Conservation (phyloP, 2,113 vertebrate species). For the Arizona elegans region DNA sequence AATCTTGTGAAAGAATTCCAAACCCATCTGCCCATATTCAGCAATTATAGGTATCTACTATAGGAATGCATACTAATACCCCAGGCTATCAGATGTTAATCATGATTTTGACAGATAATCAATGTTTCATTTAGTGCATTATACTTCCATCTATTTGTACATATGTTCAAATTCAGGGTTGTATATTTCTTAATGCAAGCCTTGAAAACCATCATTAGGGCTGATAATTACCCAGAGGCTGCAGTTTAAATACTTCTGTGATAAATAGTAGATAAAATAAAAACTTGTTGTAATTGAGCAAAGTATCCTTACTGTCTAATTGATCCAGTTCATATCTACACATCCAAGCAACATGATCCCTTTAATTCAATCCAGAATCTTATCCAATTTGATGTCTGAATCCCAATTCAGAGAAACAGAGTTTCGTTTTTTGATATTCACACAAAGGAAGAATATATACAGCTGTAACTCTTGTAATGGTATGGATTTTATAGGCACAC, state of each 20-base stretch:
- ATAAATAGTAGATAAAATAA: not conserved
- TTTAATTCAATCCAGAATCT: not conserved
- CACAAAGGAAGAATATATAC: not conserved
- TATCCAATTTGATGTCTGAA: not conserved
- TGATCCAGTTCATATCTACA: not conserved
- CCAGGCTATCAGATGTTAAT: constrained; percentile 8
- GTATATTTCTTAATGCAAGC: not conserved
- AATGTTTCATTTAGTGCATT: constrained; percentile 17
- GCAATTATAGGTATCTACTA: not conserved
- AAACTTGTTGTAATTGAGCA: not conserved
- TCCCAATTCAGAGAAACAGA: not conserved
- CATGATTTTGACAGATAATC: constrained; percentile 21
- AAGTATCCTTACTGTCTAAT: not conserved
- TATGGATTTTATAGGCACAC: not conserved
- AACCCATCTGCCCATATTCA: not conserved
- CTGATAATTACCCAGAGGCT: not conserved
- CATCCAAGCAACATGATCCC: not conserved
- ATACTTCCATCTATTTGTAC: not conserved
- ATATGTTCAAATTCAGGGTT: not conserved
- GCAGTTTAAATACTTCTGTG: not conserved
- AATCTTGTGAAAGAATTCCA: not conserved
- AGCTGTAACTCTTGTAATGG: not conserved
- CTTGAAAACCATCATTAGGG: not conserved
- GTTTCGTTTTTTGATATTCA: not conserved
- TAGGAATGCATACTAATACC: constrained; percentile 18